Conservation (phyloP, 2,797 vertebrate genomes). For the Antennarius maculatus region DNA sequence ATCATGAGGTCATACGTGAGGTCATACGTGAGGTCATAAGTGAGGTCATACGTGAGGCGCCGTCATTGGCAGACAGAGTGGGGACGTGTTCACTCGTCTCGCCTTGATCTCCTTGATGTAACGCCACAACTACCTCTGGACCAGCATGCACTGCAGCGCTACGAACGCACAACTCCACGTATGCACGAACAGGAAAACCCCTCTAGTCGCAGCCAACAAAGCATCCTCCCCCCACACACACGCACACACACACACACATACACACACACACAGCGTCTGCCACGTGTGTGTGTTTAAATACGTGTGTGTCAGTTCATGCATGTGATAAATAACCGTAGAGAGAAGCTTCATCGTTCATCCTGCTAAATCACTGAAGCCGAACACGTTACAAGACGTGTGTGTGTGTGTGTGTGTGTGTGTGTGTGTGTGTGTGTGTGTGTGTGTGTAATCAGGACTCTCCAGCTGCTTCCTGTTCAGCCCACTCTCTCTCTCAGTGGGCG, state of each 20-base stretch:
- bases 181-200: constrained; percentile 58
- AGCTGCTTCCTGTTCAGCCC: constrained; percentile 69
- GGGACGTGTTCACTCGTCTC: constrained; percentile 45
- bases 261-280: constrained; percentile 46
- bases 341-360: constrained; percentile 31
- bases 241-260: constrained; percentile 2
- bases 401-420: constrained; percentile 25
- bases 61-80: constrained; percentile 29
- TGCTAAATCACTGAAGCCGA: constrained; percentile 29
- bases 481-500: constrained; percentile 14
- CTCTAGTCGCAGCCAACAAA: constrained; percentile 50
- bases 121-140: constrained; percentile 37
- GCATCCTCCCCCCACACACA: constrained; percentile 18
- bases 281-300: constrained; percentile 41
- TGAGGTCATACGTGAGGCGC: constrained; percentile 20
- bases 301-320: constrained; percentile 14
- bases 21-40: constrained; percentile 44
- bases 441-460: constrained; percentile 63
- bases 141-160: constrained; percentile 18
- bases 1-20: constrained; percentile 18
- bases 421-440: constrained; percentile 5
- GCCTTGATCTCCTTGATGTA: constrained; percentile 53
- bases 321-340: constrained; percentile 37
- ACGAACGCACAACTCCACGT: constrained; percentile 16
- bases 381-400: constrained; percentile 32